These are phyloP conservation scores for Lymantria monacha DNA, from an alignment of 2,888 invertebrate species.

Conservation along the genomic window DNA sequence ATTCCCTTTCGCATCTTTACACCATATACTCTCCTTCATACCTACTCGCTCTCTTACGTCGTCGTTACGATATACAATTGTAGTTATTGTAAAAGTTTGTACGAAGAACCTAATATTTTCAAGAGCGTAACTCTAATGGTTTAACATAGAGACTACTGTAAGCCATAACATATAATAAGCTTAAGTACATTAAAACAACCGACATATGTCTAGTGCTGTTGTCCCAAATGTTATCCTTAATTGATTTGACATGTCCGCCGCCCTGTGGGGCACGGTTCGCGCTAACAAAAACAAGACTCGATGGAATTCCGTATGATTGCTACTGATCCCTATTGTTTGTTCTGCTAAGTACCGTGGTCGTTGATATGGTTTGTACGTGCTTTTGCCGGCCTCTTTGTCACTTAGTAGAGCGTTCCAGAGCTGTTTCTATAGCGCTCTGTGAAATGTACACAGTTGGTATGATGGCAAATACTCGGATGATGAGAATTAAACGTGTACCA, in stretches of 20 bases:
- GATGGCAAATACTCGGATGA: slow-evolving; percentile 16
- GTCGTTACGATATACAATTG: too few relatives aligned
- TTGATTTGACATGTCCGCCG: slow-evolving; percentile 67
- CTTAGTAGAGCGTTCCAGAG: slow-evolving; percentile 48
- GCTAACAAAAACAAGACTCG: slow-evolving; percentile 57
- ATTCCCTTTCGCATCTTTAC: too few relatives aligned
- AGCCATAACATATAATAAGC: slow-evolving; percentile 15
- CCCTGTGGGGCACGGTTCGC: slow-evolving; percentile 43
- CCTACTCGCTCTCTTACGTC: too few relatives aligned
- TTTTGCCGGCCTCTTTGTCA: slow-evolving; percentile 63
- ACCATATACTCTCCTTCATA: too few relatives aligned
- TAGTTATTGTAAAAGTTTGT: too few relatives aligned
- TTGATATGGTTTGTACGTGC: slow-evolving; percentile 57
- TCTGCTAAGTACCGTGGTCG: slow-evolving; percentile 66
- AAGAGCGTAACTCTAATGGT: not conserved
- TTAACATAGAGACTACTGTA: slow-evolving; percentile 21
- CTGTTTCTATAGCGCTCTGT: slow-evolving; percentile 31
- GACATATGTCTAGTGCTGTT: slow-evolving; percentile 21
- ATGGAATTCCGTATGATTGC: slow-evolving; percentile 57
- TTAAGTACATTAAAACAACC: slow-evolving; percentile 21
- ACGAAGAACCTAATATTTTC: too few relatives aligned
- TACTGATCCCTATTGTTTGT: slow-evolving; percentile 65
- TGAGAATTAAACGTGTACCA: slow-evolving; percentile 13
- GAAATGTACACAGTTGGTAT: slow-evolving; percentile 14
- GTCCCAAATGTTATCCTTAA: slow-evolving; percentile 55